These are phyloP conservation scores for Drosophila mimetica DNA, from an alignment of 2,888 invertebrate species.

Conservation along the genomic window DNA sequence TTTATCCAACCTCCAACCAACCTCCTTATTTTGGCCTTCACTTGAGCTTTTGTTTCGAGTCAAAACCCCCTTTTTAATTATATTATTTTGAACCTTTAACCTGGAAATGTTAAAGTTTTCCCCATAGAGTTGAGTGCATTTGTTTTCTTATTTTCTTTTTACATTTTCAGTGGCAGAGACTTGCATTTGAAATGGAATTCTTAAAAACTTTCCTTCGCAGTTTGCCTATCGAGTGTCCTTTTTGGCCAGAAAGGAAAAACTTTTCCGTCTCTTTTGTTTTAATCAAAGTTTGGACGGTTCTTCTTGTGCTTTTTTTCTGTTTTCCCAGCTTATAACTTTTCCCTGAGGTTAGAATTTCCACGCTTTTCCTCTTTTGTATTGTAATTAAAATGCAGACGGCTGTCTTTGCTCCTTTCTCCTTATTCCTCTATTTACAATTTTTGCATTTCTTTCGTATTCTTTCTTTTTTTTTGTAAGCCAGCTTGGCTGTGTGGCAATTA, in stretches of 20 bases:
- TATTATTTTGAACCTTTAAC: slow-evolving; percentile 63
- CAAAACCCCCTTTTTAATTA: slow-evolving; percentile 65
- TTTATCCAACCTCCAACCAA: slow-evolving; percentile 24
- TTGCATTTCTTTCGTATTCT: slow-evolving; percentile 9
- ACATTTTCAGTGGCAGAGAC: slow-evolving; percentile 1
- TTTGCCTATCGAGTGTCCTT: slow-evolving; percentile 50
- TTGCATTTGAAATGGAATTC: slow-evolving; percentile 38
- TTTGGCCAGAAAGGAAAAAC: slow-evolving; percentile 25
- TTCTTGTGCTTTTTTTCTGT: slow-evolving; percentile 2
- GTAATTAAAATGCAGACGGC: slow-evolving; percentile 80
- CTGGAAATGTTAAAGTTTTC: slow-evolving; percentile 52
- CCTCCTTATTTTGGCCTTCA: slow-evolving; percentile 19
- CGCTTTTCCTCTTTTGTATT: slow-evolving; percentile 46
- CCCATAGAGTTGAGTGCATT: slow-evolving; percentile 31
- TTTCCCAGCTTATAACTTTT: slow-evolving; percentile 42
- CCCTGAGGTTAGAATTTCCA: slow-evolving; percentile 64
- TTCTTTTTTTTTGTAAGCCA: no score
- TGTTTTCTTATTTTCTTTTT: background rate
- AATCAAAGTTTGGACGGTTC: slow-evolving; percentile 74
- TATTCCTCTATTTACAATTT: slow-evolving; percentile 30
- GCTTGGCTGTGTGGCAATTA: slow-evolving; percentile 62
- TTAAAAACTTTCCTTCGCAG: slow-evolving; percentile 28
- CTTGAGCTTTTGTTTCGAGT: slow-evolving; percentile 45
- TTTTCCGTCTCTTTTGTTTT: slow-evolving; percentile 60
- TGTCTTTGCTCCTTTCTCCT: slow-evolving; percentile 26